phyloP scores from a whole-genome alignment of 2,797 vertebrate species.

The Ptychadena robeensis region DNA sequence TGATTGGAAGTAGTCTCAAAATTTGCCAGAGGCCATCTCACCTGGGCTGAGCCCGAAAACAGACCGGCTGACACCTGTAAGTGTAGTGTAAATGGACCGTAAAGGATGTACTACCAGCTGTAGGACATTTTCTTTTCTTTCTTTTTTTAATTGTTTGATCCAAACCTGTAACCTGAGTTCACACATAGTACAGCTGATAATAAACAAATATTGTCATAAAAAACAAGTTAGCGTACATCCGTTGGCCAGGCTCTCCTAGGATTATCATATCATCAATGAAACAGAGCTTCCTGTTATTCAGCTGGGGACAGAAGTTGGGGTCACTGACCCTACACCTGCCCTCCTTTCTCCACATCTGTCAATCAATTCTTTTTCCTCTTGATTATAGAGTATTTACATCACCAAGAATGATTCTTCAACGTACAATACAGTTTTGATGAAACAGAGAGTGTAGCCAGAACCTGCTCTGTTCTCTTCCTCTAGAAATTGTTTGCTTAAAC shows the following conservation, averaged over 20 bases:
- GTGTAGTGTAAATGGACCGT: no score
- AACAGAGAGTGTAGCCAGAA: constrained; percentile 5
- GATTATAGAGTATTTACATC: neutral
- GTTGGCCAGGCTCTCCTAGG: constrained; percentile 23
- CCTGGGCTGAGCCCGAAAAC: no score
- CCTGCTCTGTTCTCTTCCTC: neutral
- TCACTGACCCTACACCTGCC: constrained; percentile 52
- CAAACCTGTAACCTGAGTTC: neutral
- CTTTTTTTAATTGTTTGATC: no score
- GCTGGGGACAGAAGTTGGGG: constrained; percentile 2
- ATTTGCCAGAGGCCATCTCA: no score
- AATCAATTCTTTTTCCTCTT: constrained; percentile 18
- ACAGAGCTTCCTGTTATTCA: constrained; percentile 58
- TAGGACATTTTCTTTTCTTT: no score
- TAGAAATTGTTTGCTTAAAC: constrained; percentile 18
- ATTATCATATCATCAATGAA: constrained; percentile 29
- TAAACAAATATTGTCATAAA: neutral
- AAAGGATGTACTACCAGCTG: no score
- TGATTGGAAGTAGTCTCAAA: no score
- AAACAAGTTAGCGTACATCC: constrained; percentile 8
- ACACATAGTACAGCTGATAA: neutral
- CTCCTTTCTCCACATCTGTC: constrained; percentile 20
- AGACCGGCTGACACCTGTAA: no score
- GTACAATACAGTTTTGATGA: neutral
- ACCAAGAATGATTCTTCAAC: neutral